Percentiles rank a stretch among this genome's conserved stretches.
phyloP scores from a whole-genome alignment of 2,797 vertebrate genomes.

The Acanthurus lineatus region DNA sequence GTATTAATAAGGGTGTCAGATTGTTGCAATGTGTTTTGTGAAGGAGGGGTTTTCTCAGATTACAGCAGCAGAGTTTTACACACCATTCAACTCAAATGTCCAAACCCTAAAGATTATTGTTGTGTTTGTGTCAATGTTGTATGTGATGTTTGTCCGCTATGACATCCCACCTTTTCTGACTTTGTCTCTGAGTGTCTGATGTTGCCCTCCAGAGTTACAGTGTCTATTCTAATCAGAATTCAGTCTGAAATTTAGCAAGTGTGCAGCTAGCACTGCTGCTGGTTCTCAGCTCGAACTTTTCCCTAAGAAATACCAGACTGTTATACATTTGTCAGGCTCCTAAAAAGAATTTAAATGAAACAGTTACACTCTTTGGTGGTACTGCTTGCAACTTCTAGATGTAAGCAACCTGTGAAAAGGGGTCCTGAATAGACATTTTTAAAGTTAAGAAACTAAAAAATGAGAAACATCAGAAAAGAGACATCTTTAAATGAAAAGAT shows the following conservation, averaged over 20 bases:
- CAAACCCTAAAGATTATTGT: slow-evolving; percentile 9
- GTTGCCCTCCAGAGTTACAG: slow-evolving; percentile 16
- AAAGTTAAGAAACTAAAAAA: neutral
- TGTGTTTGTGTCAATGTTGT: slow-evolving; percentile 47
- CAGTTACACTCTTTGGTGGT: neutral
- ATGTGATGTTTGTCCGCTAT: slow-evolving; percentile 44
- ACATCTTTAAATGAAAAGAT: neutral
- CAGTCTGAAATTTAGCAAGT: neutral
- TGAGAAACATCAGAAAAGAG: neutral
- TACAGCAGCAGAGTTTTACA: neutral
- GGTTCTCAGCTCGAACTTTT: neutral
- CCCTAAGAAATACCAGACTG: neutral
- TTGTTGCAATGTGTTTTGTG: neutral
- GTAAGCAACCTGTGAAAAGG: neutral
- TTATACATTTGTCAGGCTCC: neutral
- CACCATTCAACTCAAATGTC: slow-evolving; percentile 20
- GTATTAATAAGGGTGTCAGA: neutral
- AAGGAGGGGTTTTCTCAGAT: neutral
- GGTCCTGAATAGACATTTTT: neutral
- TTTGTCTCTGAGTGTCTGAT: slow-evolving; percentile 44
- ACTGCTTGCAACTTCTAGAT: neutral
- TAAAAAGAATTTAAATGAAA: neutral
- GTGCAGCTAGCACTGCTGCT: neutral
- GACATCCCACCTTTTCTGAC: slow-evolving; percentile 51
- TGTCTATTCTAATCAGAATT: neutral